Evolutionary conservation across 2,797 vertebrate species (phyloP), one percentile per base, ranked within the genome.

Genomic region (Notamacropus eugenii): DNA sequence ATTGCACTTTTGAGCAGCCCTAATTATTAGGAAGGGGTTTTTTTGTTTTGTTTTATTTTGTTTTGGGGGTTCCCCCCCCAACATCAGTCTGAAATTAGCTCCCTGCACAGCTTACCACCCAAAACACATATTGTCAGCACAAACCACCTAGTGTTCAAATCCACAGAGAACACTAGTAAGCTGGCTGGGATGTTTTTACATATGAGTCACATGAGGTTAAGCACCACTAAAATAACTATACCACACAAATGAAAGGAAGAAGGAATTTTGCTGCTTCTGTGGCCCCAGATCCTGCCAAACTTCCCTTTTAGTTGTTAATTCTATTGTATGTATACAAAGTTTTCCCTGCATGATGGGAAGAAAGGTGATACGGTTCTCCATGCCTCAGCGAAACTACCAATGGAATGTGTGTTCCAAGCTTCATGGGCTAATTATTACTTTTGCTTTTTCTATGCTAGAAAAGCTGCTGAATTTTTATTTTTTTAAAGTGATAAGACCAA

Each of bases 401-500:
- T 55, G 96, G 90, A 92, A 97, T 96, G 50, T 74, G 6, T 2
- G 62, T 95, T 96, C 92, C 92, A 96, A 90, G 9, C 52, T 98
- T 67, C 93, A 94, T 96, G 92, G 91, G 55, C 94, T 98, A 59
- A 93, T 97, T 93, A 92, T 67, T 74, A 46, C 11, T 97, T 97
- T 90, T 98, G 97, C 98, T 97, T 58, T 50, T 97, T 91, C 29
- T 94, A 27, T 97, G 92, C 40, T 46, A 82, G 40, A 82, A 82
- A 46, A 82, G 19, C 22, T 27, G 40, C 22, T 82, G 22, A 46
- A 4, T 27, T 46, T 46, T 22, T 22, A 46, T 27, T 46, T 82
- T n/a, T 52, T 74, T 82, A 46, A 82, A 82, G 40, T 82, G 19
- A 82, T 40, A 46, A 46, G 74, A 82, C 40, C 40, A 87, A 87